Conservation (phyloP, 2,888 invertebrate genomes). For the Serripes groenlandicus region DNA sequence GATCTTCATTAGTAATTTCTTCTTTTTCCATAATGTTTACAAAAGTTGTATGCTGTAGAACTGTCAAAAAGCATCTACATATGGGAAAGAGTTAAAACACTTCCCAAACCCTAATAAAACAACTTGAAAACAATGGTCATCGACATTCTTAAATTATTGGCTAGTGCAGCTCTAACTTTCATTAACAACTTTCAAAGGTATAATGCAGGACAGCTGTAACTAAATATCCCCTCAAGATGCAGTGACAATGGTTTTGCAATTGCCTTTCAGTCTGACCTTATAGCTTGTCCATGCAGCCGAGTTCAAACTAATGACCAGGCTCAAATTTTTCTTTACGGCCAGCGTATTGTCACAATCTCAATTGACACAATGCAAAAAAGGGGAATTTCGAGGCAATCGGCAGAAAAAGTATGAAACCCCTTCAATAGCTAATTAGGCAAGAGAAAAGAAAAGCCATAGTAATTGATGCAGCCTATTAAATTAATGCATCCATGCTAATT, state of each 20-base stretch:
- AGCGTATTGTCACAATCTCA: conserved; percentile 47
- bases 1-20: no score
- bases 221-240: no score
- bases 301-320: conserved; percentile 60
- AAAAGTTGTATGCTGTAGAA: no score
- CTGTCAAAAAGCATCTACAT: no score
- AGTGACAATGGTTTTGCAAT: no score
- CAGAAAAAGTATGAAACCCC: conserved; percentile 55
- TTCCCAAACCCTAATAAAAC: conserved; percentile 54
- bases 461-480: conserved; percentile 60
- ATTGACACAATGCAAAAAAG: conserved; percentile 54
- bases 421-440: conserved; percentile 66
- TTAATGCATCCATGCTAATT: no score
- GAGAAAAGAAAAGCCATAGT: conserved; percentile 56
- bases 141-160: conserved; percentile 47
- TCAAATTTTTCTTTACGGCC: conserved; percentile 70
- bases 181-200: no score
- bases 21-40: no score
- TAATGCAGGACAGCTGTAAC: no score
- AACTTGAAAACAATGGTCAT: conserved; percentile 50
- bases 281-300: conserved; percentile 36
- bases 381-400: conserved; percentile 45
- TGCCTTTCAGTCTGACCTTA: conserved; percentile 60
- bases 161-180: conserved; percentile 59
- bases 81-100: conserved; percentile 49